Base-by-base conservation (phyloP, 2,888 invertebrate species). In the Suillia variegata region DNA sequence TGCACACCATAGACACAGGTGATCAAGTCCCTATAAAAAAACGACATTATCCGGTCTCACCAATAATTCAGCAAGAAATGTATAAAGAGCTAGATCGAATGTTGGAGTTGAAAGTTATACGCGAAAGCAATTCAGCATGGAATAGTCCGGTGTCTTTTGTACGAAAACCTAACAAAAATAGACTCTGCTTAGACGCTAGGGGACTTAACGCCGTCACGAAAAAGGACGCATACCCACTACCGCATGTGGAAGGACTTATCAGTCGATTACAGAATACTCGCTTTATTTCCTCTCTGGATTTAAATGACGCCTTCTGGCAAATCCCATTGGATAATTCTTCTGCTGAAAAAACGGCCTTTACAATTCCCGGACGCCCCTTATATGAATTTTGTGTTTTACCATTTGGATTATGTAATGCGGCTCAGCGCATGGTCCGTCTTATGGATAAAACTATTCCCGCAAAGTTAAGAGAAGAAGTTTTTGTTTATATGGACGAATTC, bases 361-460 rank as follows among this genome's bases (percentile, higher is more conserved):
- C 42, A 26, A 53, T 57, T 15, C 51, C 51, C 6, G 51, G 51
- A 1, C 24, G 21, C 10, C 31, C 22, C 1, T 50, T 57, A 15
- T 50, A 34, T 10, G 50, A 57, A 1, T 60, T 34, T 24, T 56
- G 8, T 2, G 55, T 56, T 8, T 54, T 59, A 55, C 59, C 60
- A 13, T 56, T 60, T 51, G 42, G 42, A 5, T n/a, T 51, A 12
- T 15, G 18, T 6, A 51, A 51, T 38, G 56, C 42, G 4, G 10
- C 52, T 1, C 51, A 56, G 20, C 8, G 45, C 2, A 47, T 54
- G 26, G 66, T 65, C 54, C 45, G 65, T 1, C 34, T 68, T 13
- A 53, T 69, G 31, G 65, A 67, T 47, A 52, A 57, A 10, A 48
- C 63, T 3, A 45, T 67, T 21, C 64, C 61, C 8, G 17, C 42